Percentiles rank a stretch among this genome's conserved stretches.
Conservation (phyloP, 2,888 invertebrate species). For the Abrostola triplasia region DNA sequence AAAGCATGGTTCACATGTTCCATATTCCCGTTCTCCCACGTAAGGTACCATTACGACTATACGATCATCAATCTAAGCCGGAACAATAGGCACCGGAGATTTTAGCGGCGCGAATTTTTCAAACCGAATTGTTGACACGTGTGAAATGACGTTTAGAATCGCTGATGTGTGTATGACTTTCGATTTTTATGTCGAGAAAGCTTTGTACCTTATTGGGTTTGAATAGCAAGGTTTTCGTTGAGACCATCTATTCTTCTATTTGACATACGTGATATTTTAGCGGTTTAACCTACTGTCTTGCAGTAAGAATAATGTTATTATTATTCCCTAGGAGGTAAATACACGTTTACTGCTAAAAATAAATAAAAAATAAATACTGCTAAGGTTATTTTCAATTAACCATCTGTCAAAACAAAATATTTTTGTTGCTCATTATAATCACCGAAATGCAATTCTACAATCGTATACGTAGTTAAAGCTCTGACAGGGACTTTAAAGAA, state of each 20-base stretch:
- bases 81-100: conserved; percentile 69
- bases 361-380: no score
- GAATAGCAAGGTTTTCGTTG: conserved; percentile 30
- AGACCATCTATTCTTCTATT: conserved; percentile 31
- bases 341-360: no score
- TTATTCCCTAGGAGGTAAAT: no score
- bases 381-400: conserved; percentile 5
- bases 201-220: conserved; percentile 48
- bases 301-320: background rate
- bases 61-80: conserved; percentile 74
- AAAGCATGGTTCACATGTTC: conserved; percentile 79
- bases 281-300: conserved; percentile 11
- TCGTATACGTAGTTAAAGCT: conserved; percentile 28
- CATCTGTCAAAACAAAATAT: conserved; percentile 1
- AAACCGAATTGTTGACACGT: conserved; percentile 51
- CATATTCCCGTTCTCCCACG: conserved; percentile 80
- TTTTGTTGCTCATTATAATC: conserved; percentile 12
- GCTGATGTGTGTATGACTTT: conserved; percentile 67
- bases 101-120: conserved; percentile 66
- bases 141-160: conserved; percentile 61
- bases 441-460: conserved; percentile 33
- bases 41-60: conserved; percentile 66
- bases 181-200: conserved; percentile 67
- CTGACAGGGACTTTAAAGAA: conserved; percentile 31
- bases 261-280: conserved; percentile 13